Evolutionary conservation across 1,140 invertebrate species (phyloP).

Genomic region (Diplogasteroides magnus): DNA sequence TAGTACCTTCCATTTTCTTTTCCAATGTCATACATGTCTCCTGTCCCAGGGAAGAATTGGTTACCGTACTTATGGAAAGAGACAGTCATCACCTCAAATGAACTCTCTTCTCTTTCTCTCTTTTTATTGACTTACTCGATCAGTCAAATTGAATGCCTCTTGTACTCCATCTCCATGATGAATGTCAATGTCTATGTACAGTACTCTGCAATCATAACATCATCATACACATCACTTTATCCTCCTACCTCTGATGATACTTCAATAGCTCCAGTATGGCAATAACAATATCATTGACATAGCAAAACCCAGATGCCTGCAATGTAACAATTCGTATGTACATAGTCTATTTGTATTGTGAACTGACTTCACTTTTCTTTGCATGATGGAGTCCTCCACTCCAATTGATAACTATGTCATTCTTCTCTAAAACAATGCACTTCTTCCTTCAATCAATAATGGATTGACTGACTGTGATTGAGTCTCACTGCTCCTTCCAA

Average conservation of each 20-base stretch:
- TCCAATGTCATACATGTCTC: constrained; percentile 95
- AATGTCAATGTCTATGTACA: constrained; percentile 99
- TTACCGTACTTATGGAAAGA: constrained; percentile 99
- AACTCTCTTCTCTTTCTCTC: background rate
- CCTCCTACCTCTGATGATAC: constrained; percentile 50
- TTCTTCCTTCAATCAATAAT: background rate
- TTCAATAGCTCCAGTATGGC: constrained; percentile 88
- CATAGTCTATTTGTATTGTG: too few relatives aligned
- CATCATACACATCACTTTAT: background rate
- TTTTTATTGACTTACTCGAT: constrained; percentile 68
- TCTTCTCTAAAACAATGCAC: constrained; percentile 52
- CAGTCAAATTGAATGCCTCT: constrained; percentile 96
- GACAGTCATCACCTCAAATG: constrained; percentile 82
- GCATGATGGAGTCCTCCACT: constrained; percentile 97
- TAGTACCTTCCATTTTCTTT: constrained; percentile 86
- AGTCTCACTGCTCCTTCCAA: constrained; percentile 80
- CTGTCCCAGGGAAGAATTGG: constrained; percentile 93
- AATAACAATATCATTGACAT: constrained; percentile 88
- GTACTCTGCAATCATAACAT: constrained; percentile 73
- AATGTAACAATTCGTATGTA: constrained; percentile 1
- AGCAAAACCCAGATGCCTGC: constrained; percentile 78
- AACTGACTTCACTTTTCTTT: constrained; percentile 83
- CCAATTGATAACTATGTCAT: constrained; percentile 98
- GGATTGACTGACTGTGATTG: constrained; percentile 65
- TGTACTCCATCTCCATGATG: constrained; percentile 99